Evolutionary conservation across 2,797 vertebrate species (phyloP).

Genomic region (Rhynchonycteris naso): DNA sequence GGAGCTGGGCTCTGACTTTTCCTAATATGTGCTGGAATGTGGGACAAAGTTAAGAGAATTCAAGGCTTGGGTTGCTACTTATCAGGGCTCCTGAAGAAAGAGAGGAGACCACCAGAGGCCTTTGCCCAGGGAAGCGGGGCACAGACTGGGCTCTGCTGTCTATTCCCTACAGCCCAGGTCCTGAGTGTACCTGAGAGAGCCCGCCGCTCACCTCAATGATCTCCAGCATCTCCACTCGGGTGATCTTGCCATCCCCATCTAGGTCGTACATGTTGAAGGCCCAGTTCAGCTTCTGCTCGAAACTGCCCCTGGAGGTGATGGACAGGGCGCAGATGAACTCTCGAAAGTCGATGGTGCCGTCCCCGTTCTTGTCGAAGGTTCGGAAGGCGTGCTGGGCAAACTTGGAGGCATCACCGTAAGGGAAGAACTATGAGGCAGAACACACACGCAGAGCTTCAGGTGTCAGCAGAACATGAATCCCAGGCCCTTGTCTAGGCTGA

Average conservation of each 20-base stretch:
- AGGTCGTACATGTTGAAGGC: slow-evolving; percentile 99
- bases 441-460: neutral
- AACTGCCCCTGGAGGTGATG: slow-evolving; percentile 98
- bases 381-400: slow-evolving; percentile 99
- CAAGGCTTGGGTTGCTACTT: neutral
- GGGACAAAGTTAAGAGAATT: accelerated
- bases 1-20: neutral
- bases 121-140: neutral
- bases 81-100: neutral
- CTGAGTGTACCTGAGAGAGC: accelerated
- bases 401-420: slow-evolving; percentile 98
- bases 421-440: slow-evolving; percentile 92
- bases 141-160: neutral
- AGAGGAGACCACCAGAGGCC: accelerated
- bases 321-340: slow-evolving; percentile 99
- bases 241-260: slow-evolving; percentile 99
- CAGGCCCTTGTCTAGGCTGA: accelerated
- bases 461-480: accelerated
- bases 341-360: slow-evolving; percentile 99
- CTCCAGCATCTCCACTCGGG: slow-evolving; percentile 99
- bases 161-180: accelerated
- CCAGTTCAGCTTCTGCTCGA: slow-evolving; percentile 99
- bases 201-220: slow-evolving; percentile 95
- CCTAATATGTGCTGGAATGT: accelerated
- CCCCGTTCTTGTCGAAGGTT: slow-evolving; percentile 99